Conservation (phyloP, 2,113 vertebrate genomes). For the Macquaria australasica region DNA sequence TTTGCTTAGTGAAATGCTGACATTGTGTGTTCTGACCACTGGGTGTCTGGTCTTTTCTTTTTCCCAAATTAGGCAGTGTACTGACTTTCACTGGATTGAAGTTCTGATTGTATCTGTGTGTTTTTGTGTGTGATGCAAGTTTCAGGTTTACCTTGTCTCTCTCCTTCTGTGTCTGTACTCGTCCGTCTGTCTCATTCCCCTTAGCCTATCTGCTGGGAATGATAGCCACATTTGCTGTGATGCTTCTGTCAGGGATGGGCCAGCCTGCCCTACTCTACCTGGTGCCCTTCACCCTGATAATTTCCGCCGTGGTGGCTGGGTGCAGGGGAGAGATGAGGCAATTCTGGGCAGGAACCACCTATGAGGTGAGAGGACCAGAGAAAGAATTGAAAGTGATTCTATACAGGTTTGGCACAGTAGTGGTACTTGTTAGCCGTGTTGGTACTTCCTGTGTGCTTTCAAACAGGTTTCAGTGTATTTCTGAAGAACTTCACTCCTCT, state of each 20-base stretch:
- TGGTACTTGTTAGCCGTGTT: not conserved
- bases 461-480: slow-evolving; percentile 19
- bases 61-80: not conserved
- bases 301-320: slow-evolving; percentile 88
- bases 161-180: not conserved
- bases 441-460: not conserved
- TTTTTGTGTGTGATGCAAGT: not conserved
- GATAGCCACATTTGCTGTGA: slow-evolving; percentile 90
- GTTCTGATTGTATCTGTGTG: not conserved
- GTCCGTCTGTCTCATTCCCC: not conserved
- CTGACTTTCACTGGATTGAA: not conserved
- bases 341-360: slow-evolving; percentile 92
- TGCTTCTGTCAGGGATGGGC: slow-evolving; percentile 91
- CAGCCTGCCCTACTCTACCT: slow-evolving; percentile 97
- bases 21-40: not conserved
- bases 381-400: not conserved
- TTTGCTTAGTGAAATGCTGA: not conserved
- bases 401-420: not conserved
- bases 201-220: slow-evolving; percentile 93
- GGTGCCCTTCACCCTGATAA: slow-evolving; percentile 94
- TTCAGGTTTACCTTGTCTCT: not conserved
- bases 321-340: slow-evolving; percentile 90
- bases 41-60: not conserved
- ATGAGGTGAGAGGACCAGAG: slow-evolving; percentile 86
- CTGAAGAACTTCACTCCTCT: not conserved